Evolutionary conservation across 2,888 invertebrate genomes (phyloP).

Genomic region (Zaprionus bogoriensis): DNA sequence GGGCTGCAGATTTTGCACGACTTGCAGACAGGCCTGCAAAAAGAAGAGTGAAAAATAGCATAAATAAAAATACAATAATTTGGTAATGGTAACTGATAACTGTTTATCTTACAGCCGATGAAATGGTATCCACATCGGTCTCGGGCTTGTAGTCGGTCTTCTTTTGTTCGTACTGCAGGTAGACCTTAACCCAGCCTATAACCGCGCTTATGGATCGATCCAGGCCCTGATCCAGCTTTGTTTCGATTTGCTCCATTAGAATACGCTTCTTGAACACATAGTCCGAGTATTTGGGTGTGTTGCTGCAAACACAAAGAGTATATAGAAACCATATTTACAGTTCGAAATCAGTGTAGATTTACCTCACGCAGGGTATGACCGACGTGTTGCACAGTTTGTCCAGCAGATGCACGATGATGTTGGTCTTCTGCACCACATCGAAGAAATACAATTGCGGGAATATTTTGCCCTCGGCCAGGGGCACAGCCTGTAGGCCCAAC

Average conservation of each 20-base stretch:
- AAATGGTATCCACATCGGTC: slow-evolving; percentile 92
- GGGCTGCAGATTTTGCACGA: slow-evolving; percentile 91
- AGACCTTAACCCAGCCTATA: slow-evolving; percentile 94
- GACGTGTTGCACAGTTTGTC: slow-evolving; percentile 96
- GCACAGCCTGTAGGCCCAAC: slow-evolving; percentile 93
- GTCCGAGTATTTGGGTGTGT: slow-evolving; percentile 93
- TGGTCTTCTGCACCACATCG: slow-evolving; percentile 95
- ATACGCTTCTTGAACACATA: slow-evolving; percentile 93
- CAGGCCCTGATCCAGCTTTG: slow-evolving; percentile 93
- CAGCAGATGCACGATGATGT: slow-evolving; percentile 95
- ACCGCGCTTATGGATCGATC: slow-evolving; percentile 94
- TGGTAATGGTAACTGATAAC: too few species aligned
- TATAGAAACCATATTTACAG: not conserved
- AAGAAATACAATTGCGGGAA: slow-evolving; percentile 97
- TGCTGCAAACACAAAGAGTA: slow-evolving; percentile 84
- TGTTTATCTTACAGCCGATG: slow-evolving; percentile 90
- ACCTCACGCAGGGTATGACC: slow-evolving; percentile 94
- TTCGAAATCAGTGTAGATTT: slow-evolving; percentile 82
- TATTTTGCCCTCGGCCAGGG: slow-evolving; percentile 93
- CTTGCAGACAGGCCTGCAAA: slow-evolving; percentile 93
- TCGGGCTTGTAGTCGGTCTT: slow-evolving; percentile 97
- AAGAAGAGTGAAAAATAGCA: slow-evolving; percentile 18
- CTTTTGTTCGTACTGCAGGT: slow-evolving; percentile 96
- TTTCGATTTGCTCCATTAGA: slow-evolving; percentile 93
- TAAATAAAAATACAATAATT: not conserved